Conservation (phyloP, 2,113 vertebrate genomes). For the Thalassarche chlororhynchos region DNA sequence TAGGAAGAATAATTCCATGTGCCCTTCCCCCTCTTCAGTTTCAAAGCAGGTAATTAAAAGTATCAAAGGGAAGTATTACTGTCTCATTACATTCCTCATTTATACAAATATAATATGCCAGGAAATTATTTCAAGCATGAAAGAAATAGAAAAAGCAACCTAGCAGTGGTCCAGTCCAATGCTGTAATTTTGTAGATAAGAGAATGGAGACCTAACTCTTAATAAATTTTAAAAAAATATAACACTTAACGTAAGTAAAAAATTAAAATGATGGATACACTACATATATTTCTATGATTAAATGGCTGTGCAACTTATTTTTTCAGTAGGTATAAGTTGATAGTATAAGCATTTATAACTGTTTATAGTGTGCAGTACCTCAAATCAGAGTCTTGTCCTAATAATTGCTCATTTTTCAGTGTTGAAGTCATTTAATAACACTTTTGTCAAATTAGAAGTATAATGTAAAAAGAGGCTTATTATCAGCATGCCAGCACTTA, state of each 20-base stretch:
- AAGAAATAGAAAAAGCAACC: not conserved
- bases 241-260: conserved; percentile 16
- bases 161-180: not conserved
- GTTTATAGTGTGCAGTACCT: not conserved
- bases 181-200: conserved; percentile 64
- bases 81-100: conserved; percentile 66
- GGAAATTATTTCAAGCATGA: conserved; percentile 64
- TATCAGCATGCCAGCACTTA: not conserved
- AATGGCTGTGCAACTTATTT: not conserved
- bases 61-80: conserved; percentile 63
- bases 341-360: not conserved
- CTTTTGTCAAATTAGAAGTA: conserved; percentile 31
- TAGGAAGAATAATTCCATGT: not conserved
- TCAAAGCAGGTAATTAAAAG: conserved; percentile 64
- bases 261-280: conserved; percentile 59
- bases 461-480: not conserved
- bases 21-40: not conserved
- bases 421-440: conserved; percentile 4
- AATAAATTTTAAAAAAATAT: conserved; percentile 31
- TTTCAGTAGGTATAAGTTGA: conserved; percentile 39
- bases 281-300: conserved; percentile 54
- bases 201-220: not conserved
- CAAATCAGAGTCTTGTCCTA: not conserved
- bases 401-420: not conserved
- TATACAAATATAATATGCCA: conserved; percentile 65